Evolutionary conservation across 2,797 vertebrate species (phyloP), one percentile per base, ranked within the genome.

Genomic region (Phylloscopus collybita): DNA sequence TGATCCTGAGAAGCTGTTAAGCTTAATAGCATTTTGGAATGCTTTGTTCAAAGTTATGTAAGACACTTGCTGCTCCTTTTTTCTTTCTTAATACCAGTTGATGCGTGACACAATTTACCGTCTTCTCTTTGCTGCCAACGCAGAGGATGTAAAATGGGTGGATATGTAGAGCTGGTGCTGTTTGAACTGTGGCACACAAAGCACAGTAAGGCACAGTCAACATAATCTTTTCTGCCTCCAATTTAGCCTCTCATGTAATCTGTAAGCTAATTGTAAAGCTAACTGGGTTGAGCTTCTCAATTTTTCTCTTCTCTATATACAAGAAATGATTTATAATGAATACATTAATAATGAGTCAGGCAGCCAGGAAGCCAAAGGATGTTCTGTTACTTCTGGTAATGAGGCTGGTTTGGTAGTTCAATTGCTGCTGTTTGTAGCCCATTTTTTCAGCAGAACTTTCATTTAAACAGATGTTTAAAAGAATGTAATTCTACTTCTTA

Each of bases 151-250:
- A 61, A 86, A 84, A 79, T 15, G 30, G 17, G 22, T 64, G 60
- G 30, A 21, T 91, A 5, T 40, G 40, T 27, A 50, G 26, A 69
- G 23, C 50, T 88, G 50, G 26, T 70, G 79, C 49, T 64, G 12
- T 95, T 80, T 78, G 73, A 94, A 71, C 69, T 81, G 50, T 50
- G 78, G 50, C 57, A 84, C 62, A 79, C 76, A 86, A 91, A 93
- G 67, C 66, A 49, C 36, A 92, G 2, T 17, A 69, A 86, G 42
- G 27, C 57, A 86, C 19, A 32, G 44, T 7, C 38, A 92, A 36
- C 13, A 19, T 61, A 30, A 86, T 79, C 10, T 72, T 86, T 86
- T 86, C 70, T 67, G 17, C 54, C 30, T 79, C 25, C 17, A n/a
- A 8, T 93, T 79, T 72, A 54, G 47, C 54, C 53, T 88, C 88